Percentiles rank a stretch among this genome's conserved stretches.
These are phyloP conservation scores for Heliangelus exortis DNA, from an alignment of 2,797 vertebrate species.

Conservation along the genomic window DNA sequence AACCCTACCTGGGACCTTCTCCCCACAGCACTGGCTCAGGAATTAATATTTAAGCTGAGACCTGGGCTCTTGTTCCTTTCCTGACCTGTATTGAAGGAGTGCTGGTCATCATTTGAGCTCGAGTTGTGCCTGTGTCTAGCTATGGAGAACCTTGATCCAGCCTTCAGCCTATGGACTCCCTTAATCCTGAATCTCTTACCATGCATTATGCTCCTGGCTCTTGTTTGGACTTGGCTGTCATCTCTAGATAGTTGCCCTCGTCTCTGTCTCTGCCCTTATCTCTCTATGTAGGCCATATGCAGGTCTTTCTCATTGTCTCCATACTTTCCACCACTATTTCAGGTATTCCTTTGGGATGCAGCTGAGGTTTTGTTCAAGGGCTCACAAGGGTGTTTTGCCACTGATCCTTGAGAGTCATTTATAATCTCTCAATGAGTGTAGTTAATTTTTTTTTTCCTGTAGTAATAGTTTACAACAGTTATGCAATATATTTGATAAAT, in stretches of 20 bases:
- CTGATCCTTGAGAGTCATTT: background rate
- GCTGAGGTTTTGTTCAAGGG: too few relatives aligned
- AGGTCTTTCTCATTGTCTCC: too few relatives aligned
- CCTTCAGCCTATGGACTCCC: background rate
- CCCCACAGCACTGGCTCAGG: background rate
- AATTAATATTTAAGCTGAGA: background rate
- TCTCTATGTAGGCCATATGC: too few relatives aligned
- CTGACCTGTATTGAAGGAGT: background rate
- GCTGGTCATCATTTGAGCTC: background rate
- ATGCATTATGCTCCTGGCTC: background rate
- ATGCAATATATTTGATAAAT: background rate
- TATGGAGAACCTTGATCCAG: background rate
- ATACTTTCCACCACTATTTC: too few relatives aligned
- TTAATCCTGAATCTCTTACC: background rate
- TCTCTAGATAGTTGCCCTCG: background rate
- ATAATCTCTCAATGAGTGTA: background rate
- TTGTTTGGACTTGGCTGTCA: background rate
- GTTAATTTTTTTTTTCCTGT: background rate
- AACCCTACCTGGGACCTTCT: background rate
- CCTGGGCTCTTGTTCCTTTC: accelerated
- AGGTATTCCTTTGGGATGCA: too few relatives aligned
- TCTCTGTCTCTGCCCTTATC: too few relatives aligned
- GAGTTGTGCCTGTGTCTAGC: too few relatives aligned
- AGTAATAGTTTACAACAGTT: background rate
- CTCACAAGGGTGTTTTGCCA: too few relatives aligned